phyloP scores from a whole-genome alignment of 2,797 vertebrate species.

The Clarias platycephalus region DNA sequence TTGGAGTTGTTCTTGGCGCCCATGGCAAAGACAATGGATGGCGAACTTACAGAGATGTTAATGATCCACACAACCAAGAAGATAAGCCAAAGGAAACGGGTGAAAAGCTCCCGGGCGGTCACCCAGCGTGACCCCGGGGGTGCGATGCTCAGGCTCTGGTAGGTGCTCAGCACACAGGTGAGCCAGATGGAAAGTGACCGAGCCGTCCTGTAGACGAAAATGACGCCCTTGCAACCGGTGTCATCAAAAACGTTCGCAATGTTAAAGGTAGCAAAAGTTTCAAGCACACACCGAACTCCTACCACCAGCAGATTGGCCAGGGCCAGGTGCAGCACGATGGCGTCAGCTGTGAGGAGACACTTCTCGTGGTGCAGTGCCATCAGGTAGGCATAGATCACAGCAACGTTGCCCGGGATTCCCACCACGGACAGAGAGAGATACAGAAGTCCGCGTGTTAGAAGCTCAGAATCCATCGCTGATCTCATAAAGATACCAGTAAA shows the following conservation, averaged over 20 bases:
- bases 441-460: constrained; percentile 66
- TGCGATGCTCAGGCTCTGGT: constrained; percentile 73
- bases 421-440: constrained; percentile 68
- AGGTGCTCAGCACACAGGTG: constrained; percentile 73
- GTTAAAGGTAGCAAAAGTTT: constrained; percentile 70
- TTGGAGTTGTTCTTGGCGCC: constrained; percentile 56
- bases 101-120: constrained; percentile 44
- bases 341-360: constrained; percentile 68
- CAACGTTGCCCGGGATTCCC: constrained; percentile 70
- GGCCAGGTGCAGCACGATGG: constrained; percentile 73
- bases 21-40: constrained; percentile 63
- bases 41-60: constrained; percentile 65
- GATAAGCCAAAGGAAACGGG: constrained; percentile 59
- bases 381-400: constrained; percentile 70
- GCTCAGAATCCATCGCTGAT: constrained; percentile 63
- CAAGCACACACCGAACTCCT: constrained; percentile 69
- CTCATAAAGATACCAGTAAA: not conserved
- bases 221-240: constrained; percentile 68
- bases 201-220: constrained; percentile 72
- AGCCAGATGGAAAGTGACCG: constrained; percentile 78
- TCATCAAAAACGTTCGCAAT: constrained; percentile 65
- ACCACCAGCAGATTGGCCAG: constrained; percentile 72
- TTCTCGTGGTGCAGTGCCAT: constrained; percentile 60
- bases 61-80: constrained; percentile 72
- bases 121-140: constrained; percentile 71